Conservation (phyloP, 92 coral and sea anemone species). For the Porites lobata region DNA sequence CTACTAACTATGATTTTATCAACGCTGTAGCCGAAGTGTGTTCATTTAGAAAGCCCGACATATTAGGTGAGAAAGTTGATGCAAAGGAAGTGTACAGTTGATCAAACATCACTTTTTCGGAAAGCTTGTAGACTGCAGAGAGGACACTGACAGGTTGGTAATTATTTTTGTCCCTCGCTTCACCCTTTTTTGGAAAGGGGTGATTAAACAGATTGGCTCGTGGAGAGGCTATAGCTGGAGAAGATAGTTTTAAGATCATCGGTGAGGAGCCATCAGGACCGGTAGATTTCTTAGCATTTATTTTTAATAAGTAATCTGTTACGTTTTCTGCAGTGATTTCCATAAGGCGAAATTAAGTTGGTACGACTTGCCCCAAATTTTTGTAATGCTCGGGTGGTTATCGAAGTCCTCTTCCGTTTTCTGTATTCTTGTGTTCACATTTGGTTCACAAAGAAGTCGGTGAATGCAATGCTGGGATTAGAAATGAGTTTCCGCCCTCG, state of each 20-base stretch:
- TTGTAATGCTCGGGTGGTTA: constrained; percentile 33
- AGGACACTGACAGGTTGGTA: constrained; percentile 47
- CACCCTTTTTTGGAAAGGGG: too few species aligned
- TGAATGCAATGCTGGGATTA: background rate
- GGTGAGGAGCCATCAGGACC: background rate
- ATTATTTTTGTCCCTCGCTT: constrained; percentile 18
- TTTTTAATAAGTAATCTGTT: too few species aligned
- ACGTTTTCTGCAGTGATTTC: too few species aligned
- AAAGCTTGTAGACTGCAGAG: constrained; percentile 39
- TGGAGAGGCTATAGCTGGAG: background rate
- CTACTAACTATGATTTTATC: constrained; percentile 1
- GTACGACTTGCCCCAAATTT: constrained; percentile 14
- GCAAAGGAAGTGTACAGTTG: constrained; percentile 37
- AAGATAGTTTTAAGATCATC: background rate
- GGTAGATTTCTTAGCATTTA: too few species aligned
- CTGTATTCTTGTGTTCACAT: constrained; percentile 25
- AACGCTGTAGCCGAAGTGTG: constrained; percentile 50
- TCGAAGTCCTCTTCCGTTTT: constrained; percentile 55
- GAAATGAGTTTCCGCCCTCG: constrained; percentile 50
- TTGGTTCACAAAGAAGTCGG: constrained; percentile 46
- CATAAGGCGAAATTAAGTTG: constrained; percentile 9
- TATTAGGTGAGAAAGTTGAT: constrained; percentile 34
- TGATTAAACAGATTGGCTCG: background rate
- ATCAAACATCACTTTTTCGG: constrained; percentile 51
- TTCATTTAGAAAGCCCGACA: constrained; percentile 47